Evolutionary conservation across 2,888 invertebrate genomes (phyloP).

Genomic region (Drosophila seclusa): DNA sequence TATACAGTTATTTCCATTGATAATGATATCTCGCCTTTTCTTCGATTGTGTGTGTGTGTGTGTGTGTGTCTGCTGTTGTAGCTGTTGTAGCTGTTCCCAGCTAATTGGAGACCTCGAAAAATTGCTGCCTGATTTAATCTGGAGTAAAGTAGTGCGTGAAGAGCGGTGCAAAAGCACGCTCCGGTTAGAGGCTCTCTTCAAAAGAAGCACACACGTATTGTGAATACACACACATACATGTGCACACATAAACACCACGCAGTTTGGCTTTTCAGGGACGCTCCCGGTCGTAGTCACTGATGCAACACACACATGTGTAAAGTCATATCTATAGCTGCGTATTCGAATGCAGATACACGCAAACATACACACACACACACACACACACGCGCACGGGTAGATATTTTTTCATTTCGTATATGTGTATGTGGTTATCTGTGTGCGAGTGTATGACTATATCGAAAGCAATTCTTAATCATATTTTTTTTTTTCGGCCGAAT

Average conservation of each 20-base stretch:
- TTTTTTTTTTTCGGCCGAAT: conserved; percentile 45
- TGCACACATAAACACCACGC: neutral
- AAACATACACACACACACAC: neutral
- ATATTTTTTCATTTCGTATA: neutral
- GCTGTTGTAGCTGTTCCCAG: conserved; percentile 8
- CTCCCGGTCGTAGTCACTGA: conserved; percentile 3
- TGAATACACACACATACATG: neutral
- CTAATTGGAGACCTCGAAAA: neutral
- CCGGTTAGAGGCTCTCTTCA: neutral
- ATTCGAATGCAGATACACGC: conserved; percentile 4
- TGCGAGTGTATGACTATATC: conserved; percentile 26
- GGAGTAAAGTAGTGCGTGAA: conserved; percentile 6
- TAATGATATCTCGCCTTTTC: conserved; percentile 61
- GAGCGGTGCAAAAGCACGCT: conserved; percentile 5
- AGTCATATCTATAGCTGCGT: conserved; percentile 33
- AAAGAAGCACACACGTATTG: neutral
- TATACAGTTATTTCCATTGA: conserved; percentile 63
- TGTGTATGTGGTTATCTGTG: conserved; percentile 1
- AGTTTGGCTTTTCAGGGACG: conserved; percentile 38
- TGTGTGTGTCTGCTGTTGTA: conserved; percentile 15
- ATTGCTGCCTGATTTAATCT: conserved; percentile 5
- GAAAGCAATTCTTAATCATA: conserved; percentile 63
- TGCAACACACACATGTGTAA: conserved; percentile 21
- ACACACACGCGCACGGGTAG: neutral
- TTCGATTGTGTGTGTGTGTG: conserved; percentile 2